These are phyloP conservation scores for Orycteropus afer DNA, from an alignment of 2,113 vertebrate species.

Conservation along the genomic window DNA sequence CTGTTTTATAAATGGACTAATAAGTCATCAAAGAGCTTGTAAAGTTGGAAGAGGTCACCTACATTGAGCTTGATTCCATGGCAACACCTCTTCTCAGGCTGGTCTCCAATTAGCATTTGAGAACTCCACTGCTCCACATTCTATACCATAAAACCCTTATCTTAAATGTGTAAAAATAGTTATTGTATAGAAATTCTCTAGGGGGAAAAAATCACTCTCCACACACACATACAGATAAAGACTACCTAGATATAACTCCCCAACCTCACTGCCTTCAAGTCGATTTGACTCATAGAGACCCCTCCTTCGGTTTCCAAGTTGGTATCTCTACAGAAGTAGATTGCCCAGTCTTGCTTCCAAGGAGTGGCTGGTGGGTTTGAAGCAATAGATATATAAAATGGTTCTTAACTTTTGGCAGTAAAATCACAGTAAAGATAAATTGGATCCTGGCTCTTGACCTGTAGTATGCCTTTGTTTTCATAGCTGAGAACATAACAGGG, in stretches of 20 bases:
- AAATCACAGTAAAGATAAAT: not conserved
- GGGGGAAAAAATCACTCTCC: not conserved
- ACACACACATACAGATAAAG: not conserved
- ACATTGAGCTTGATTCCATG: not conserved
- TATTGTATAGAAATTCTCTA: not conserved
- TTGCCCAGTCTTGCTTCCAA: no score
- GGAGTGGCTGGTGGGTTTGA: no score
- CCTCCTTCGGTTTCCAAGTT: no score
- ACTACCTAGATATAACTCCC: not conserved
- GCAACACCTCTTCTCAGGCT: not conserved
- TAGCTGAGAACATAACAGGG: not conserved
- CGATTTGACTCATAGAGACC: no score
- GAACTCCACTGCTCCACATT: not conserved
- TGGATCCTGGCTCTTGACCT: not conserved
- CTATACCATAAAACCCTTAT: not conserved
- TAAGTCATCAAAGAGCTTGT: conserved; percentile 25
- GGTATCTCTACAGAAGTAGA: no score
- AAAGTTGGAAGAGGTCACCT: conserved; percentile 24
- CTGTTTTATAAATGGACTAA: conserved; percentile 60
- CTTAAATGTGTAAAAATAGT: conserved; percentile 10
- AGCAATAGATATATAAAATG: not conserved
- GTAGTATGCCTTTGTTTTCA: not conserved
- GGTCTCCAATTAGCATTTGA: not conserved
- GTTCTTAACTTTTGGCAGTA: not conserved
- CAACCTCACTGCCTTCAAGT: no score